Evolutionary conservation across 2,888 invertebrate species (phyloP).

Genomic region (Acrobasis consociella): DNA sequence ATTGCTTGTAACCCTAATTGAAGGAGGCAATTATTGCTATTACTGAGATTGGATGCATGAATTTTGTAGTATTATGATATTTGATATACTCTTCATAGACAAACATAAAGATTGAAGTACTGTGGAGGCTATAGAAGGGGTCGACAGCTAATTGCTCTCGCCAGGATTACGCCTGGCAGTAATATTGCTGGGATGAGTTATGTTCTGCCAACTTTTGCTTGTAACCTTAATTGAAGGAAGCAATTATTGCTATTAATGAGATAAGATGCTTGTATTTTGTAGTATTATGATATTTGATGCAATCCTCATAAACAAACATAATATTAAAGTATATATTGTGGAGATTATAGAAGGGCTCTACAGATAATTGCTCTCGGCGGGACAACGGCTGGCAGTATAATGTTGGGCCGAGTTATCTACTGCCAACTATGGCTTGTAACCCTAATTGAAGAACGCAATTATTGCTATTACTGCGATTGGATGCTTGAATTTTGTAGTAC

Average conservation of each 20-base stretch:
- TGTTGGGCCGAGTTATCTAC: slow-evolving; percentile 23
- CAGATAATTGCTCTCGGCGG: slow-evolving; percentile 27
- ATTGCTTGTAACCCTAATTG: slow-evolving; percentile 31
- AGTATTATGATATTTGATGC: background rate
- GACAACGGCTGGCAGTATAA: slow-evolving; percentile 28
- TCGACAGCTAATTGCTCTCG: slow-evolving; percentile 28
- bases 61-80: no score
- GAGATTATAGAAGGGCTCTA: background rate
- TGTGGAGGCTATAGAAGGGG: slow-evolving; percentile 7
- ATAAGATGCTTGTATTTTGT: background rate
- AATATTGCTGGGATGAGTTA: slow-evolving; percentile 24
- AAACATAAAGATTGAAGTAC: background rate
- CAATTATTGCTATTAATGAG: background rate
- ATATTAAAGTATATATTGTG: background rate
- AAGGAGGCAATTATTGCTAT: slow-evolving; percentile 8
- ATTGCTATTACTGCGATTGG: no score
- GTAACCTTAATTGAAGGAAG: background rate
- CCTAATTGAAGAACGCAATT: slow-evolving; percentile 27
- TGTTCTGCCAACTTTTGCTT: background rate
- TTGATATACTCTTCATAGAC: background rate
- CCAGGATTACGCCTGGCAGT: slow-evolving; percentile 26
- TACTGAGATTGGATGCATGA: no score
- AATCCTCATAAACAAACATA: background rate
- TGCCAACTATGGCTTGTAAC: slow-evolving; percentile 29
- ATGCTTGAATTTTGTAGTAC: background rate